Evolutionary conservation across 2,113 vertebrate species (phyloP).

Genomic region (Istiophorus platypterus): DNA sequence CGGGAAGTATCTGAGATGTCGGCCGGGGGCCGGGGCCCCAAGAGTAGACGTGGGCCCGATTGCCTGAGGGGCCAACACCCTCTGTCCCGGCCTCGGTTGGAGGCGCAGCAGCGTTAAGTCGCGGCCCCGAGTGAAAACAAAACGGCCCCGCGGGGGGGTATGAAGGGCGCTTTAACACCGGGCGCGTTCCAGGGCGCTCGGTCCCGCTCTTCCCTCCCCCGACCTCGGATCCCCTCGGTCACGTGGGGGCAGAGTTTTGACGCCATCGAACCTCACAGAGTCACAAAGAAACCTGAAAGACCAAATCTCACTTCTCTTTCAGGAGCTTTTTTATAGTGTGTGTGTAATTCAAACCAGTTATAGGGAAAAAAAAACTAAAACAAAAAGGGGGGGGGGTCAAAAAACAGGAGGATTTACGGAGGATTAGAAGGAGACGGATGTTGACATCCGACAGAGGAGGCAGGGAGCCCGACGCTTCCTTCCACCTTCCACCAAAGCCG

Average conservation of each 20-base stretch:
- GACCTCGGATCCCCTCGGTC: background rate
- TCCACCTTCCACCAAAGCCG: background rate
- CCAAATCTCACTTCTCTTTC: slow-evolving; percentile 5
- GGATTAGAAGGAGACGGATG: slow-evolving; percentile 27
- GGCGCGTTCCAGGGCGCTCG: background rate
- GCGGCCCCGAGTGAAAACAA: too few species aligned
- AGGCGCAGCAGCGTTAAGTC: too few species aligned
- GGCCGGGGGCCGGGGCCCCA: too few species aligned
- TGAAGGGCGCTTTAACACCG: background rate
- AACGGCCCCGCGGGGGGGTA: too few species aligned
- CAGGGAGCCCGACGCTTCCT: background rate
- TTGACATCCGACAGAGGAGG: background rate
- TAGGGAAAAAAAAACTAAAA: too few species aligned
- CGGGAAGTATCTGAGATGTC: background rate
- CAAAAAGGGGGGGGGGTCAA: too few species aligned
- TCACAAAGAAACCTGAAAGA: background rate
- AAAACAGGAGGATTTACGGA: background rate
- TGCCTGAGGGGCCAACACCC: too few species aligned
- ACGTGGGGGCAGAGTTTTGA: background rate
- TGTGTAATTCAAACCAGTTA: slow-evolving; percentile 8
- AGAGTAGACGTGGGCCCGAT: too few species aligned
- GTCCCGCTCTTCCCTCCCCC: background rate
- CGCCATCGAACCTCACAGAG: background rate
- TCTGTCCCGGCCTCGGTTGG: too few species aligned
- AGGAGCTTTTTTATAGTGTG: background rate